A percentile compares a stretch with the other conserved stretches of the same genome.
Evolutionary conservation across 2,888 invertebrate genomes (phyloP).

Genomic region (Xanthostigma xanthostigma): DNA sequence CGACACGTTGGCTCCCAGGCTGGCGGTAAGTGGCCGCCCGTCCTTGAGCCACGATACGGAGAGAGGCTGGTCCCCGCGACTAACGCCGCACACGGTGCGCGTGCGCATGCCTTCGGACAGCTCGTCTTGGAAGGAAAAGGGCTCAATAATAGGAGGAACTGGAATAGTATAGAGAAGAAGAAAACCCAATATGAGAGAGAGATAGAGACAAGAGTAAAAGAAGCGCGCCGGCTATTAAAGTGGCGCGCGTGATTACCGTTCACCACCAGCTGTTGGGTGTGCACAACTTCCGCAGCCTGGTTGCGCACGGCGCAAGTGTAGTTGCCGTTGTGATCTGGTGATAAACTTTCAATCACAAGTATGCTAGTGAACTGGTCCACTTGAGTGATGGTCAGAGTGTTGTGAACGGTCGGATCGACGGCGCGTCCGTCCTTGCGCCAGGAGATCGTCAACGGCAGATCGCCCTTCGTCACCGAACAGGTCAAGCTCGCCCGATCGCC

Average conservation of each 20-base stretch:
- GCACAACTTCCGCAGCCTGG: slow-evolving; percentile 55
- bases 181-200: slow-evolving; percentile 43
- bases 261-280: slow-evolving; percentile 58
- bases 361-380: slow-evolving; percentile 66
- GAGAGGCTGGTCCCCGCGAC: slow-evolving; percentile 66
- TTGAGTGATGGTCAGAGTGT: slow-evolving; percentile 44
- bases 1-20: slow-evolving; percentile 52
- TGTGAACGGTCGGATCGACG: slow-evolving; percentile 44
- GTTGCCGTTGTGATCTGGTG: slow-evolving; percentile 63
- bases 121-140: slow-evolving; percentile 71
- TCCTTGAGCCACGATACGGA: slow-evolving; percentile 73
- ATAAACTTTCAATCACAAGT: slow-evolving; percentile 59
- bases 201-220: slow-evolving; percentile 35
- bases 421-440: slow-evolving; percentile 63
- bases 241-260: slow-evolving; percentile 51
- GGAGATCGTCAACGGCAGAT: slow-evolving; percentile 55
- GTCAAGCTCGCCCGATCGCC: slow-evolving; percentile 59
- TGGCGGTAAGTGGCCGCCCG: slow-evolving; percentile 50
- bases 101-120: slow-evolving; percentile 70
- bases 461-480: slow-evolving; percentile 61
- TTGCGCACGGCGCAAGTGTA: slow-evolving; percentile 61
- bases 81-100: slow-evolving; percentile 66
- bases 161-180: slow-evolving; percentile 35
- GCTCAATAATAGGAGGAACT: slow-evolving; percentile 77
- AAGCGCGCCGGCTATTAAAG: slow-evolving; percentile 7